Conservation (phyloP, 2,113 vertebrate genomes). For the Pristiophorus japonicus region DNA sequence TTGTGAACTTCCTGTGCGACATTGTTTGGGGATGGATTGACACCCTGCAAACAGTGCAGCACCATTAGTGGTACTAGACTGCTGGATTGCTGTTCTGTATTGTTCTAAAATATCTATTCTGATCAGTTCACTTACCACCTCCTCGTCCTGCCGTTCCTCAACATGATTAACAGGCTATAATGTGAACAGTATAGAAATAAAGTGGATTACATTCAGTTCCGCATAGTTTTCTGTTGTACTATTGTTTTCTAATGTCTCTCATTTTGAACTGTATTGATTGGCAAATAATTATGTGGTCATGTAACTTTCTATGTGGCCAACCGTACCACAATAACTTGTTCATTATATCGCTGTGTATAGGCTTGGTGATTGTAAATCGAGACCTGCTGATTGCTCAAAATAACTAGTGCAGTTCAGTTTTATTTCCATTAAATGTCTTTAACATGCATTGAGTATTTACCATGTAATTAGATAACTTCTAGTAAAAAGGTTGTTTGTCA, state of each 20-base stretch:
- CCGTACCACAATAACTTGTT: neutral
- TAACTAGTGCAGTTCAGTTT: neutral
- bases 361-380: neutral
- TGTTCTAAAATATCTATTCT: neutral
- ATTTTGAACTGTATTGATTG: neutral
- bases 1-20: too few relatives aligned
- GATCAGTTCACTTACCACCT: neutral
- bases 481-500: neutral
- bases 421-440: neutral
- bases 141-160: too few relatives aligned
- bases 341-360: neutral
- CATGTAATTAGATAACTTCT: neutral
- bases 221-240: neutral
- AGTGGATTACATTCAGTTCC: neutral
- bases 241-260: neutral
- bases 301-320: neutral
- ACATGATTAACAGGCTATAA: neutral
- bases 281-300: neutral
- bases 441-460: neutral
- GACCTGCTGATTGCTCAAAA: neutral
- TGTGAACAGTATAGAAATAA: neutral
- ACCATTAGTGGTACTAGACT: neutral
- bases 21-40: neutral
- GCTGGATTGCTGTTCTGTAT: neutral
- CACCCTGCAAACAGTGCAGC: neutral